These are phyloP conservation scores for Calyptomena viridis DNA, from an alignment of 2,113 vertebrate genomes.

Conservation along the genomic window DNA sequence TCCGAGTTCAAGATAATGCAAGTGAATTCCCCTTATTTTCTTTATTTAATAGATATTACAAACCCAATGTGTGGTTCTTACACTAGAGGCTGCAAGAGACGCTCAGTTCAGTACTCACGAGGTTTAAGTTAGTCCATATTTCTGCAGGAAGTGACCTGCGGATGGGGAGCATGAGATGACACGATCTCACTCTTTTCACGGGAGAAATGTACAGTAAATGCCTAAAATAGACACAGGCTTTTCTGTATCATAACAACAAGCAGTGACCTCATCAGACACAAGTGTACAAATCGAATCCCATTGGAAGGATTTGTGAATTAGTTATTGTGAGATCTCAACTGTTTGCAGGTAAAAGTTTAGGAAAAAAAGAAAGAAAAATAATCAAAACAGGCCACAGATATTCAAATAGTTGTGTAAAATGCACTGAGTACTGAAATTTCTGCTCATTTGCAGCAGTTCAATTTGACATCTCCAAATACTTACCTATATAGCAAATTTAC, in stretches of 20 bases:
- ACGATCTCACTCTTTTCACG: constrained; percentile 98
- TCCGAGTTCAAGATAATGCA: constrained; percentile 52
- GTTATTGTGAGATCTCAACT: constrained; percentile 79
- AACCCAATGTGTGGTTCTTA: constrained; percentile 82
- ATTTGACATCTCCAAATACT: constrained; percentile 70
- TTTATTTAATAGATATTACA: constrained; percentile 72
- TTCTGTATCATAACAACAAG: constrained; percentile 99
- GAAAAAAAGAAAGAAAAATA: constrained; percentile 66
- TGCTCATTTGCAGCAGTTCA: constrained; percentile 75
- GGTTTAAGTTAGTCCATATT: constrained; percentile 99
- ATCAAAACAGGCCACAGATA: constrained; percentile 71
- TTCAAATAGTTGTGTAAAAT: constrained; percentile 62
- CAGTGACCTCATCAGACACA: constrained; percentile 90
- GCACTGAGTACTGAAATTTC: constrained; percentile 78
- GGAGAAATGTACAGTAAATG: constrained; percentile 99
- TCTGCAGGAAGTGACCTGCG: constrained; percentile 99
- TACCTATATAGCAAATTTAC: constrained; percentile 62
- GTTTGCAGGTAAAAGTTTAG: constrained; percentile 67
- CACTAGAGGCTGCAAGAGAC: constrained; percentile 83
- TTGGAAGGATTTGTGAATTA: constrained; percentile 76
- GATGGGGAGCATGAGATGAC: constrained; percentile 98
- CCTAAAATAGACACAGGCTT: constrained; percentile 99
- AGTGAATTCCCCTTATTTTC: constrained; percentile 68
- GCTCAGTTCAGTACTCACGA: constrained; percentile 98
- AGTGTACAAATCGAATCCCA: constrained; percentile 84